Evolutionary conservation across 2,888 invertebrate species (phyloP).

Genomic region (Teleiodes luculella): DNA sequence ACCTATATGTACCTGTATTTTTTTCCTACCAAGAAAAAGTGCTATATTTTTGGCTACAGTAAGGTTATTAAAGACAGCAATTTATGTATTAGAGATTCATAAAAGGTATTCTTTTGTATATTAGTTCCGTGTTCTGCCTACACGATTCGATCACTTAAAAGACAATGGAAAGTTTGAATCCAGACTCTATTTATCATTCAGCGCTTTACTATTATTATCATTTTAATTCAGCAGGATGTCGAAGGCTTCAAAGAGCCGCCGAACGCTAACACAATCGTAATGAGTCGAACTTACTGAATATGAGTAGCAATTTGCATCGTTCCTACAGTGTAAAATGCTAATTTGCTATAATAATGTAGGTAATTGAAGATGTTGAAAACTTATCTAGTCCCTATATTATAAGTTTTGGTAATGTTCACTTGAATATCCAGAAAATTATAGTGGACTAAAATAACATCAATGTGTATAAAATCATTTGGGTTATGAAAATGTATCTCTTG

Average conservation of each 20-base stretch:
- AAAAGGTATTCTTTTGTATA: neutral
- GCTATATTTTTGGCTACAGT: no score
- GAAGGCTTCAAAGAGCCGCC: constrained; percentile 13
- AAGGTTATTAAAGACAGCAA: no score
- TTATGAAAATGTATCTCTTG: no score
- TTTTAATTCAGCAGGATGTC: constrained; percentile 15
- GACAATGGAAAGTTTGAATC: constrained; percentile 5
- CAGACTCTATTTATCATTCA: constrained; percentile 2
- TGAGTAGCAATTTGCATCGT: constrained; percentile 4
- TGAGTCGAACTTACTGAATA: neutral
- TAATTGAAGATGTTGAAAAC: neutral
- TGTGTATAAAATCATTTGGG: no score
- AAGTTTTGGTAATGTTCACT: no score
- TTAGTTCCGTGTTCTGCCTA: constrained; percentile 1
- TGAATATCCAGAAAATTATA: no score
- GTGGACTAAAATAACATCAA: no score
- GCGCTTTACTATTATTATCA: constrained; percentile 4
- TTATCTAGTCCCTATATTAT: neutral
- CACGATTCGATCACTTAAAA: neutral
- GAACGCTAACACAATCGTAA: neutral
- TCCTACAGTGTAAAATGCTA: constrained; percentile 27
- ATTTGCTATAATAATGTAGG: constrained; percentile 50
- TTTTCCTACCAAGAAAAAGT: no score
- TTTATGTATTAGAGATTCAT: no score
- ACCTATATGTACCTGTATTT: no score